Conservation (phyloP, 2,888 invertebrate genomes). For the Cremastinae sp. region DNA sequence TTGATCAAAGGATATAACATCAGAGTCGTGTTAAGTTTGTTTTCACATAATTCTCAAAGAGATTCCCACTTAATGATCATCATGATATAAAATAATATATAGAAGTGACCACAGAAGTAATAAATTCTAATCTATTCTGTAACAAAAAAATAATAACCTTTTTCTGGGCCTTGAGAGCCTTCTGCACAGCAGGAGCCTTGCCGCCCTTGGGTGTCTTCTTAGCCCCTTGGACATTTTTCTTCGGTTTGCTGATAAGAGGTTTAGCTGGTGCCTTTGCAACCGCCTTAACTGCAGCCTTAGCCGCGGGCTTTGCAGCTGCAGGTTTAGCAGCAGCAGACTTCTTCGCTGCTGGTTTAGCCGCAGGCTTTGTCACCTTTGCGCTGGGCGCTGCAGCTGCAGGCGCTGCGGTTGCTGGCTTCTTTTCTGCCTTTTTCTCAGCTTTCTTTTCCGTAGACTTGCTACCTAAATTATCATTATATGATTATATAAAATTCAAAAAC, state of each 20-base stretch:
- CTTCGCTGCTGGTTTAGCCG: conserved; percentile 76
- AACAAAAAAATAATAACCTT: conserved; percentile 84
- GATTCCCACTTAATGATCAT: conserved; percentile 72
- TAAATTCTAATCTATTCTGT: not conserved
- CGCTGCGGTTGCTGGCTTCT: conserved; percentile 78
- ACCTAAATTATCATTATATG: too few relatives aligned
- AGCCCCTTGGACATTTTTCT: conserved; percentile 81
- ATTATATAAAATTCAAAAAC: too few relatives aligned
- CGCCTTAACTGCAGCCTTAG: conserved; percentile 74
- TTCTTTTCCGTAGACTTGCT: conserved; percentile 80
- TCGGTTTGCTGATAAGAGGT: conserved; percentile 78
- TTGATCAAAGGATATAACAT: conserved; percentile 36
- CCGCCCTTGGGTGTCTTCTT: conserved; percentile 79
- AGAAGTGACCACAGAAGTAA: not conserved
- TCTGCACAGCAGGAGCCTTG: conserved; percentile 83
- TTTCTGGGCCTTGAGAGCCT: conserved; percentile 92
- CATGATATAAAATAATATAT: conserved; percentile 23
- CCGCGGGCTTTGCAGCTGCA: conserved; percentile 64
- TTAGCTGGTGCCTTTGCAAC: conserved; percentile 73
- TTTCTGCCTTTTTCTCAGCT: conserved; percentile 82
- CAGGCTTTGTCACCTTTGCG: conserved; percentile 75
- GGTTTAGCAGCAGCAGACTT: conserved; percentile 75
- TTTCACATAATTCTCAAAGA: conserved; percentile 67
- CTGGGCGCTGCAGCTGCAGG: conserved; percentile 73
- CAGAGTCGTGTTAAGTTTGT: conserved; percentile 39